A percentile compares a stretch with the other conserved stretches of the same genome.
Conservation (phyloP, 1,140 invertebrate species). For the Drosophila prosaltans region DNA sequence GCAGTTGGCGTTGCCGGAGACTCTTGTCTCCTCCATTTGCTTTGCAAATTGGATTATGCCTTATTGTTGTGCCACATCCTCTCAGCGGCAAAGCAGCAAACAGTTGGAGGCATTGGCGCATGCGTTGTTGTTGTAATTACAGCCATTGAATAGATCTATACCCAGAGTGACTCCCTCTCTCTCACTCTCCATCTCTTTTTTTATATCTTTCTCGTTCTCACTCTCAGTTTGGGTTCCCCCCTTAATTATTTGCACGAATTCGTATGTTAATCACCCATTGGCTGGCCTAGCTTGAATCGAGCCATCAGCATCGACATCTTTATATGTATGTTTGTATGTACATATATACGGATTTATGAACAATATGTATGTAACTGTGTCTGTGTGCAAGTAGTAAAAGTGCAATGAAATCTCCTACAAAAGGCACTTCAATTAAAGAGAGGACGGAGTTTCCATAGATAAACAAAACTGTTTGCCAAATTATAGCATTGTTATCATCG, state of each 20-base stretch:
- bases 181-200: not conserved
- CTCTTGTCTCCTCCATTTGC: conserved; percentile 46
- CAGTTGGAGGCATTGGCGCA: conserved; percentile 8
- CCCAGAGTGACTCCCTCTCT: not conserved
- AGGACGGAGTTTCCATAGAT: conserved; percentile 56
- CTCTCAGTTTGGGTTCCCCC: conserved; percentile 16
- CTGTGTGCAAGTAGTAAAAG: conserved; percentile 51
- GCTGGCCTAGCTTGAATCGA: conserved; percentile 20
- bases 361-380: conserved; percentile 27
- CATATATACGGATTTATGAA: conserved; percentile 2
- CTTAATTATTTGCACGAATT: conserved; percentile 70
- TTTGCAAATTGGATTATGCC: conserved; percentile 64
- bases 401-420: conserved; percentile 56
- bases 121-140: conserved; percentile 48
- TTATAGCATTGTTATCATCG: conserved; percentile 65
- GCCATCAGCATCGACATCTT: conserved; percentile 49
- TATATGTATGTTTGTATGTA: conserved; percentile 15
- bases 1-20: conserved; percentile 1
- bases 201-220: not conserved
- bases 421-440: conserved; percentile 66
- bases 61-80: conserved; percentile 61
- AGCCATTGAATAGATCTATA: conserved; percentile 30
- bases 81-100: conserved; percentile 33
- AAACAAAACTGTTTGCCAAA: conserved; percentile 58
- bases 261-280: conserved; percentile 62